Evolutionary conservation across 2,888 invertebrate genomes (phyloP), one percentile per base, ranked within the genome.

Genomic region (Lordiphosa andalusiaca): DNA sequence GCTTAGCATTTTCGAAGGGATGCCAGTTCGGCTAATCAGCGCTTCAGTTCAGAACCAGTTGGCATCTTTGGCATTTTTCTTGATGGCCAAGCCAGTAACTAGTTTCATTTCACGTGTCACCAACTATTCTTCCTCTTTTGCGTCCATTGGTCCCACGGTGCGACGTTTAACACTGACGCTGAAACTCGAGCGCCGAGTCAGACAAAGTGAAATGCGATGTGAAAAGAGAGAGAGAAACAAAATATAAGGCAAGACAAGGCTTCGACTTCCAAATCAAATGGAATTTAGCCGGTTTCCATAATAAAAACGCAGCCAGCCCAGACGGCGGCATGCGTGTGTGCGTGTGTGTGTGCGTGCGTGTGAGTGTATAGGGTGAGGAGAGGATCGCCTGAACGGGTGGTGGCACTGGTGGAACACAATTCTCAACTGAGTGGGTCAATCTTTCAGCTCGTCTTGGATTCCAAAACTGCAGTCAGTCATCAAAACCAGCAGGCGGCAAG

Each of bases 241-340:
- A 39, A 53, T 41, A 52, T 51, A 67, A 58, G 56, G 47, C 62
- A 61, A 84, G 72, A 73, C 84, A 69, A 65, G 62, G 62, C 66
- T 64, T 46, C 67, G 67, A 57, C 63, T 66, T 73, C 71, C 65
- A 77, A 77, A 77, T 82, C 75, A 77, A 84, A 84, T 77, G 77
- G 77, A 77, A 77, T 84, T 84, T 71, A 77, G 77, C 77, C 77
- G 77, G 77, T 77, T 77, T 84, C 84, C 77, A 77, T 84, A 81
- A 76, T 30, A 77, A 84, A 84, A 81, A 70, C 71, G 59, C 74
- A 71, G 70, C 74, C 73, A 50, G 84, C 70, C 77, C 73, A 73
- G 71, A 72, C 72, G 38, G 19, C 38, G 21, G 10, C 51, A 0
- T 38, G 12, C 1, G 54, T 46, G n/a, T 37, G 21, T 21, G 4